Evolutionary conservation across 2,888 invertebrate genomes (phyloP).

Genomic region (Halocaridina rubra): DNA sequence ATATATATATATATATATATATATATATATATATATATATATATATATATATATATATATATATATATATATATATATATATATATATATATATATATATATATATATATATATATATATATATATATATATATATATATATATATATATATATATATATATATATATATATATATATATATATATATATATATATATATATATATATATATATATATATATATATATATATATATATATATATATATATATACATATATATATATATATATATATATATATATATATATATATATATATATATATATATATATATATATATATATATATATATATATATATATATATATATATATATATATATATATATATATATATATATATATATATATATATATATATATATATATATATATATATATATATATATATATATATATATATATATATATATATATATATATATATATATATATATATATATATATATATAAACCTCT

Average conservation of each 20-base stretch:
- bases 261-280: not conserved
- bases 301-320: not conserved
- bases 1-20: not conserved
- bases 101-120: not conserved
- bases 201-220: not conserved
- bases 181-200: not conserved
- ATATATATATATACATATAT: not conserved
- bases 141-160: not conserved
- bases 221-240: not conserved
- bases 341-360: not conserved
- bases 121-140: not conserved
- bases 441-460: not conserved
- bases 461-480: not conserved
- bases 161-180: not conserved
- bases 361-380: not conserved
- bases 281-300: not conserved
- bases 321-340: not conserved
- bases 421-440: not conserved
- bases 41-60: not conserved
- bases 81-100: not conserved
- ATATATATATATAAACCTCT: not conserved
- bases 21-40: not conserved
- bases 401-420: not conserved
- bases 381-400: not conserved
- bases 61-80: not conserved